Conservation (phyloP, 1,140 invertebrate species). For the Drosophila athabasca region DNA sequence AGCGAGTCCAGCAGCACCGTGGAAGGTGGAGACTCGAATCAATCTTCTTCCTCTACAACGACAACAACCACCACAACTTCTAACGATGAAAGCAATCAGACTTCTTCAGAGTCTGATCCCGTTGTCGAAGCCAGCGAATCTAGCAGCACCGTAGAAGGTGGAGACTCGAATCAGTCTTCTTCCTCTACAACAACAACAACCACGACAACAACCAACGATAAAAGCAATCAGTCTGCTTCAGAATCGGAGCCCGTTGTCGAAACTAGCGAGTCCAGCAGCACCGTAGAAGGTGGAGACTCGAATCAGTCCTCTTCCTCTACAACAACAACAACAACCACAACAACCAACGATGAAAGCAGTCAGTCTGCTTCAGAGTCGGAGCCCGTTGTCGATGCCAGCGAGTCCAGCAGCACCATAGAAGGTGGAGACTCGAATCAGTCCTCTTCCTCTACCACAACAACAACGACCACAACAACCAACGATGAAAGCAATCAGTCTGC, state of each 20-base stretch:
- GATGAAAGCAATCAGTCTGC: not conserved
- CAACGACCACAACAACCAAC: not conserved
- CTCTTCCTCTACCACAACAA: not conserved
- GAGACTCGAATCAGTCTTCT: not conserved
- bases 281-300: not conserved
- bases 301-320: constrained; percentile 3
- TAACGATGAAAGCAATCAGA: not conserved
- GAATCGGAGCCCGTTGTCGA: constrained; percentile 1
- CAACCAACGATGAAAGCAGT: too few relatives aligned
- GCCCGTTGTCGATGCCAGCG: not conserved
- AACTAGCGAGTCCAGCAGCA: not conserved
- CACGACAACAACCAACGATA: not conserved
- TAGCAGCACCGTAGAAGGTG: not conserved
- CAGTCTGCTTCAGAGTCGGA: not conserved
- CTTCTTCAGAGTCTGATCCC: too few relatives aligned
- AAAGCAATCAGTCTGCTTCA: not conserved
- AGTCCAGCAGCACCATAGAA: not conserved
- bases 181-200: not conserved
- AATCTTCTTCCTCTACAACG: constrained; percentile 6
- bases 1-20: constrained; percentile 1
- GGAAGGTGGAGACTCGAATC: not conserved
- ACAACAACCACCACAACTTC: constrained; percentile 7
- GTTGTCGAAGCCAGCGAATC: not conserved
- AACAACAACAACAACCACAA: constrained; percentile 24
- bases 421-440: not conserved